phyloP scores from a whole-genome alignment of 2,797 vertebrate species.

The Girardinus metallicus region DNA sequence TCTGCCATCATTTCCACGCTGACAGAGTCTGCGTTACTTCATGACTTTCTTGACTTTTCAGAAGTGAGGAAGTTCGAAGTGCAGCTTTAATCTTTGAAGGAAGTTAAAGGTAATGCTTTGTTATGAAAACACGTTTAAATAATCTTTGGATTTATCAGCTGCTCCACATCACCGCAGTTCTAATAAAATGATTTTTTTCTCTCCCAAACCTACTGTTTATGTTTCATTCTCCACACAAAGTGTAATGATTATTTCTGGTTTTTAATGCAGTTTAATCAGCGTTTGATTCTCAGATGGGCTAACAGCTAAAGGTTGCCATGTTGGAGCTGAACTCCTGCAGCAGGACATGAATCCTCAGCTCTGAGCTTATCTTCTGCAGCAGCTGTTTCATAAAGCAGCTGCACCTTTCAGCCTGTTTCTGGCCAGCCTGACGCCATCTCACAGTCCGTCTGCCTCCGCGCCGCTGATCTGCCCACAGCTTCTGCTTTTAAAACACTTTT shows the following conservation, averaged over 20 bases:
- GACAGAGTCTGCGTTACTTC: constrained; percentile 68
- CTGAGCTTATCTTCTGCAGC: constrained; percentile 39
- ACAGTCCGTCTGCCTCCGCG: constrained; percentile 47
- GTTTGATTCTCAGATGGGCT: constrained; percentile 2
- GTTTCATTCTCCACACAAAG: neutral
- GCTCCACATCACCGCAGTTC: constrained; percentile 21
- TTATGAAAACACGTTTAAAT: constrained; percentile 67
- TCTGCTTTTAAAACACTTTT: constrained; percentile 27
- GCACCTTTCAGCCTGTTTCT: constrained; percentile 35
- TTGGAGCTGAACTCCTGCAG: constrained; percentile 15
- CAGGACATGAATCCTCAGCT: constrained; percentile 15
- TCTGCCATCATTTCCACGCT: constrained; percentile 45
- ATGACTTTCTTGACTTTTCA: constrained; percentile 68
- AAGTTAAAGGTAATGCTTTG: constrained; percentile 58
- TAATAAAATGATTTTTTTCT: neutral
- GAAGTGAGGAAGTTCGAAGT: constrained; percentile 69
- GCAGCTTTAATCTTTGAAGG: constrained; percentile 59
- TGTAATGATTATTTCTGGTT: neutral
- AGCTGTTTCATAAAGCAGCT: constrained; percentile 47
- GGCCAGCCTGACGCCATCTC: constrained; percentile 21
- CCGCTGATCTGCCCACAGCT: constrained; percentile 23
- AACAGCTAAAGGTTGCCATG: neutral
- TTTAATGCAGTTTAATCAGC: neutral
- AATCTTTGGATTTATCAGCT: constrained; percentile 64
- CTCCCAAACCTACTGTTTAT: constrained; percentile 14